Percentiles rank a stretch among this genome's conserved stretches.
phyloP scores from a whole-genome alignment of 2,888 invertebrate genomes.

The Augochlorella aurata region DNA sequence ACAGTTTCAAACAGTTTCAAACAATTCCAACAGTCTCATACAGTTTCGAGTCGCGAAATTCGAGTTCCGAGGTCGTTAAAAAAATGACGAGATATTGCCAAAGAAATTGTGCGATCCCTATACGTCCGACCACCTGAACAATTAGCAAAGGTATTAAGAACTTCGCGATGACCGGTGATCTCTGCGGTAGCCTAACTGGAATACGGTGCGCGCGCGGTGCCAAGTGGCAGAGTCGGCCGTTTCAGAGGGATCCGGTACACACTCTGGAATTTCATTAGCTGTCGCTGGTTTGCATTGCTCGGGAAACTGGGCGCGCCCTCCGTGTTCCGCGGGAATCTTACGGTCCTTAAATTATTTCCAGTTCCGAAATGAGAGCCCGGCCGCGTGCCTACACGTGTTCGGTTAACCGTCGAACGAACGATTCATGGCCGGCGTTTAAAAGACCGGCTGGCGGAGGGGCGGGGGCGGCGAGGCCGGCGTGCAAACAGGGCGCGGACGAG shows the following conservation, averaged over 20 bases:
- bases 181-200: neutral
- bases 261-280: conserved; percentile 12
- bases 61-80: too few relatives aligned
- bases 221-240: neutral
- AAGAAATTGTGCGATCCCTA: too few relatives aligned
- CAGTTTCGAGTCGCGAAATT: too few relatives aligned
- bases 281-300: conserved; percentile 7
- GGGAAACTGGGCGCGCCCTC: conserved; percentile 7
- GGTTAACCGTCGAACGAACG: neutral
- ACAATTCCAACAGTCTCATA: too few relatives aligned
- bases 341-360: conserved; percentile 8
- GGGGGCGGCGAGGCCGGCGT: neutral
- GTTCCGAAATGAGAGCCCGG: neutral
- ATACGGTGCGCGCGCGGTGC: neutral
- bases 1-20: too few relatives aligned
- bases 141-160: too few relatives aligned
- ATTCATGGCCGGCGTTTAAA: conserved; percentile 15
- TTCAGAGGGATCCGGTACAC: neutral
- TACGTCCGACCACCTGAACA: too few relatives aligned
- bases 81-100: too few relatives aligned
- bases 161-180: too few relatives aligned
- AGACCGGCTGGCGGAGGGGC: neutral
- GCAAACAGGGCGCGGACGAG: conserved; percentile 1
- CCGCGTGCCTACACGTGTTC: neutral
- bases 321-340: neutral